Conservation (phyloP, 2,113 vertebrate genomes). For the Chaetura pelagica region DNA sequence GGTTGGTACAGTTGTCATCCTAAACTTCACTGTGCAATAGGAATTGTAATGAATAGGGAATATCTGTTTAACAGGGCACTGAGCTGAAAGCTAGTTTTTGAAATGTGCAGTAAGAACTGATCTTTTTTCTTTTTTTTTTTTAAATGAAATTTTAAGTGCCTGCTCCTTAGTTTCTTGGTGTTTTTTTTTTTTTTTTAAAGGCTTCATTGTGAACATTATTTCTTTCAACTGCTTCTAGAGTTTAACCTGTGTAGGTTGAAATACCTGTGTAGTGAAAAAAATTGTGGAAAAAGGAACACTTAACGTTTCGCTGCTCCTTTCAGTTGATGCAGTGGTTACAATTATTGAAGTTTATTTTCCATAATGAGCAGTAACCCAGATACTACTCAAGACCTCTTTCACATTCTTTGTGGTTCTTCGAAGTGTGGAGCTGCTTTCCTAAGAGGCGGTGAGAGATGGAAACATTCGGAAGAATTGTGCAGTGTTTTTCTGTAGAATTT, state of each 20-base stretch:
- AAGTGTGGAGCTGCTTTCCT: not conserved
- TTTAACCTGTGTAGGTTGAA: slow-evolving; percentile 10
- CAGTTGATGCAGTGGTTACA: not conserved
- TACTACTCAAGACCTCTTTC: not conserved
- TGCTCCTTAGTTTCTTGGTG: not conserved
- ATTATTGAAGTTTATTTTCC: not conserved
- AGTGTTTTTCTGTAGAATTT: not conserved
- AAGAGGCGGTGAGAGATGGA: not conserved
- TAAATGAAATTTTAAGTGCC: not conserved
- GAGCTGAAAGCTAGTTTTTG: not conserved
- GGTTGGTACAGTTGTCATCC: not conserved
- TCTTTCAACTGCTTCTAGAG: not conserved
- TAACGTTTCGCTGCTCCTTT: not conserved
- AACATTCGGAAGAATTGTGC: not conserved
- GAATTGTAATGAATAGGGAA: not conserved
- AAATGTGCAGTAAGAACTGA: not conserved
- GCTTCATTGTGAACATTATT: not conserved
- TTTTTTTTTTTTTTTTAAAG: not conserved
- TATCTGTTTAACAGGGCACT: not conserved
- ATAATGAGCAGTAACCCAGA: not conserved
- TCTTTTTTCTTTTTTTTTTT: not conserved
- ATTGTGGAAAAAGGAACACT: not conserved
- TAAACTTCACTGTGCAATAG: not conserved
- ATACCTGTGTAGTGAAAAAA: not conserved
- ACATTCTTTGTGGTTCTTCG: not conserved